A percentile compares a stretch with the other conserved stretches of the same genome.
phyloP scores from a whole-genome alignment of 2,113 vertebrate species.

The Acrocephalus kingi region DNA sequence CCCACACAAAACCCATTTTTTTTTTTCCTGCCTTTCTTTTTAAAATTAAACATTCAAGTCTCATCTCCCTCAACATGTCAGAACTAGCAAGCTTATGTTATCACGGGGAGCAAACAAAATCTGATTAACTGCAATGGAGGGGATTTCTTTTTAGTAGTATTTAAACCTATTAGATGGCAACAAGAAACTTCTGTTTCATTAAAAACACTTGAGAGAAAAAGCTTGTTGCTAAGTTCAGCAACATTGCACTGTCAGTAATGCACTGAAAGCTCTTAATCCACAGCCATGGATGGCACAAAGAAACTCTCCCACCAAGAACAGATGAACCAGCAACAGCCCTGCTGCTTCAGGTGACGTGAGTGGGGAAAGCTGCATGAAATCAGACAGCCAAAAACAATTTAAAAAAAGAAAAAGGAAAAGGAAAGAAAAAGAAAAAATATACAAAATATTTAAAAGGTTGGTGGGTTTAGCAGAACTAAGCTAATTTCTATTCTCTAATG shows the following conservation, averaged over 20 bases:
- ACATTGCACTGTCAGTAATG: neutral
- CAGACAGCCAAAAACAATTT: neutral
- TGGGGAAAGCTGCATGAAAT: neutral
- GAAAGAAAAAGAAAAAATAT: neutral
- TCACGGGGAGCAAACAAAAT: slow-evolving; percentile 27
- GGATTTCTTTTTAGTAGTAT: slow-evolving; percentile 31
- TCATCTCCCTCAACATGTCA: slow-evolving; percentile 12
- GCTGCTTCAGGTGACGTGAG: neutral
- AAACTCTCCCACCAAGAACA: neutral
- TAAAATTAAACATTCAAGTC: neutral
- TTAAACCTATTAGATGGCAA: slow-evolving; percentile 37
- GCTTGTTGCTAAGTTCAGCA: neutral
- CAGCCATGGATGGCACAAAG: neutral
- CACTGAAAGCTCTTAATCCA: slow-evolving; percentile 17
- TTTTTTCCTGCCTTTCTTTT: neutral
- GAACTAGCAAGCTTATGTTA: slow-evolving; percentile 13
- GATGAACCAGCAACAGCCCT: neutral
- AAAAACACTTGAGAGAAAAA: slow-evolving; percentile 14
- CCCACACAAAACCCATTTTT: neutral
- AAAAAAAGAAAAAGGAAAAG: neutral
- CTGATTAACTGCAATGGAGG: slow-evolving; percentile 36
- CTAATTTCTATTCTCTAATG: neutral
- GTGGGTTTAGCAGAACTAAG: neutral
- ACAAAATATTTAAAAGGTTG: neutral
- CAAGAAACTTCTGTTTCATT: slow-evolving; percentile 42